phyloP scores from a whole-genome alignment of 2,113 vertebrate species.

The Mormoops blainvillei region DNA sequence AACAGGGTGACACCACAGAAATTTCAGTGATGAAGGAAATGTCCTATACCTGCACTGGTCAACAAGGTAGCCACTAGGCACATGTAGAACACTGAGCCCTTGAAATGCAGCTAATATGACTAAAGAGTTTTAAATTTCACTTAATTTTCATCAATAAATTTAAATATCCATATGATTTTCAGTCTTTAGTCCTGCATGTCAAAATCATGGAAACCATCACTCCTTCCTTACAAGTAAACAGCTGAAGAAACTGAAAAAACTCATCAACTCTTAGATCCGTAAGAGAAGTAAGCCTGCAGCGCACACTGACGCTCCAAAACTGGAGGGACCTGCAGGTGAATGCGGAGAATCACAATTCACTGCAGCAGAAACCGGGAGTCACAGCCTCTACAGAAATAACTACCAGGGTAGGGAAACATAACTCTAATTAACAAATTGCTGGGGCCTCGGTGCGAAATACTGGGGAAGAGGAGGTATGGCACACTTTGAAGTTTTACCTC shows the following conservation, averaged over 20 bases:
- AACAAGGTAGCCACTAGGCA: not conserved
- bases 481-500: not conserved
- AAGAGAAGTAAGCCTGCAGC: not conserved
- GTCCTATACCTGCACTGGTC: not conserved
- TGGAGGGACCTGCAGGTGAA: not conserved
- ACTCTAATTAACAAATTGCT: not conserved
- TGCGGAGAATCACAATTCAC: not conserved
- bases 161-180: not conserved
- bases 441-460: not conserved
- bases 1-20: not conserved
- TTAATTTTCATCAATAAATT: not conserved
- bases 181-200: not conserved
- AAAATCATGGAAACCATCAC: not conserved
- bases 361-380: not conserved
- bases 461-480: no score
- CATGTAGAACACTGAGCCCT: not conserved
- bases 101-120: not conserved
- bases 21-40: not conserved
- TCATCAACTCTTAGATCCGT: not conserved
- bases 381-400: not conserved
- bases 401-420: not conserved
- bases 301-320: not conserved
- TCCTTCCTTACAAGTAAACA: not conserved
- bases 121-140: not conserved
- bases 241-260: not conserved